Conservation (phyloP, 2,797 vertebrate genomes). For the Nyctalus aviator region DNA sequence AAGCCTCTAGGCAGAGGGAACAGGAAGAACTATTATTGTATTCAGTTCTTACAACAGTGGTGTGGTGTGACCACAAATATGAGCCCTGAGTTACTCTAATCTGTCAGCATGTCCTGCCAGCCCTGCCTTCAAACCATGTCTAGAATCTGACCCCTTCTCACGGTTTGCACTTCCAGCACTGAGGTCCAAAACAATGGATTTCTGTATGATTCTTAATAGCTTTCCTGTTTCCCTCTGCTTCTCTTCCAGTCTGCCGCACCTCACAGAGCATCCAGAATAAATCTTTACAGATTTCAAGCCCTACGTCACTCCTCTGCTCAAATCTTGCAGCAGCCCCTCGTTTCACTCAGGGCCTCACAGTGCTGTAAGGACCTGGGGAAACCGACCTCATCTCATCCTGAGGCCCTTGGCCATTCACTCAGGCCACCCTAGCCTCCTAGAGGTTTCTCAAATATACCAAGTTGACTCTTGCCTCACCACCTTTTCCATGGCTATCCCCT, state of each 20-base stretch:
- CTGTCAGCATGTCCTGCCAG: not conserved
- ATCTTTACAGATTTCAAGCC: not conserved
- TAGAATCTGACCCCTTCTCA: not conserved
- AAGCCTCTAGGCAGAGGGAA: not conserved
- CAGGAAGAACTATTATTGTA: not conserved
- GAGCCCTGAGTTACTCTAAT: not conserved
- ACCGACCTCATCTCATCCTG: not conserved
- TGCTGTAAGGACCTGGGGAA: not conserved
- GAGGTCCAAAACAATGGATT: not conserved
- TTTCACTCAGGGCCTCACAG: not conserved
- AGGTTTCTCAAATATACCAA: rapidly evolving
- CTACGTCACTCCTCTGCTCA: not conserved
- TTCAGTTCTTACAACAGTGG: not conserved
- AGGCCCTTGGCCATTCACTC: too few species aligned
- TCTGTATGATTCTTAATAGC: not conserved
- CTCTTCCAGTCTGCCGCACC: not conserved
- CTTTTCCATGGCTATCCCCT: not conserved
- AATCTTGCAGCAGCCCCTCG: not conserved
- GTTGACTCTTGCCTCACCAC: not conserved
- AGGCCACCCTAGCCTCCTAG: not conserved
- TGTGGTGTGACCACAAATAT: not conserved
- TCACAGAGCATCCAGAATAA: not conserved
- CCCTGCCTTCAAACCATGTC: not conserved
- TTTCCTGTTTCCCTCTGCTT: not conserved
- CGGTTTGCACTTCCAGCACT: not conserved